A percentile compares a stretch with the other conserved stretches of the same genome.
Evolutionary conservation across 2,888 invertebrate genomes (phyloP).

Genomic region (Amblyjoppa fuscipennis): DNA sequence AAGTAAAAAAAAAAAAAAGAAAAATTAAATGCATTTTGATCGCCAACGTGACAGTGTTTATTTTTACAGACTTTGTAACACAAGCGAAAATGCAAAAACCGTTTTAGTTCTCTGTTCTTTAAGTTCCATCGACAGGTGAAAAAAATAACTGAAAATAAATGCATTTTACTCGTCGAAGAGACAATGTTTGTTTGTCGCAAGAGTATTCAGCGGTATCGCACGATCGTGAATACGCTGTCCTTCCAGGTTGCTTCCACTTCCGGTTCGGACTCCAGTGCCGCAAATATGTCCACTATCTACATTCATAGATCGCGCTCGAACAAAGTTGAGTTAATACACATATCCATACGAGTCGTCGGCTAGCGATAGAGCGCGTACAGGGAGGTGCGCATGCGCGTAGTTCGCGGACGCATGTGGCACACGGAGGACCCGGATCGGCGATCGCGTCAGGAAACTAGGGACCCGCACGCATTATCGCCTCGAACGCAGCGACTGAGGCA

Average conservation of each 20-base stretch:
- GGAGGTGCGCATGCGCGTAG: slow-evolving; percentile 33
- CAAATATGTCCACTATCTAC: not conserved
- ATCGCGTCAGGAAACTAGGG: slow-evolving; percentile 53
- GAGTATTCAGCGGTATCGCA: slow-evolving; percentile 18
- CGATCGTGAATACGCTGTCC: slow-evolving; percentile 29
- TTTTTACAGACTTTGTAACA: slow-evolving; percentile 80
- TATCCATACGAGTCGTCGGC: slow-evolving; percentile 8
- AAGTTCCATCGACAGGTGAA: not conserved
- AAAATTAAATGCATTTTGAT: not conserved
- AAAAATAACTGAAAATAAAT: not conserved
- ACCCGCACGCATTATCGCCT: slow-evolving; percentile 28
- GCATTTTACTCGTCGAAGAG: not conserved
- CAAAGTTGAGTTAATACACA: slow-evolving; percentile 34
- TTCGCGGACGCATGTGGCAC: slow-evolving; percentile 22
- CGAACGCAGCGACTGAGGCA: slow-evolving; percentile 29
- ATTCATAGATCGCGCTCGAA: slow-evolving; percentile 7
- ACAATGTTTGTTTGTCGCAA: slow-evolving; percentile 4
- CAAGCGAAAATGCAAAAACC: not conserved
- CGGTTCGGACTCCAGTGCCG: not conserved
- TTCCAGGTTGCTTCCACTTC: slow-evolving; percentile 22
- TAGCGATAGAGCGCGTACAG: slow-evolving; percentile 23
- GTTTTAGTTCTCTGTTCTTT: not conserved
- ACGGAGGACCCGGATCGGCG: slow-evolving; percentile 10
- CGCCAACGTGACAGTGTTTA: not conserved
- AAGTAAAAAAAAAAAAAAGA: not conserved